Evolutionary conservation across 2,888 invertebrate species (phyloP).

Genomic region (Ormia ochracea): DNA sequence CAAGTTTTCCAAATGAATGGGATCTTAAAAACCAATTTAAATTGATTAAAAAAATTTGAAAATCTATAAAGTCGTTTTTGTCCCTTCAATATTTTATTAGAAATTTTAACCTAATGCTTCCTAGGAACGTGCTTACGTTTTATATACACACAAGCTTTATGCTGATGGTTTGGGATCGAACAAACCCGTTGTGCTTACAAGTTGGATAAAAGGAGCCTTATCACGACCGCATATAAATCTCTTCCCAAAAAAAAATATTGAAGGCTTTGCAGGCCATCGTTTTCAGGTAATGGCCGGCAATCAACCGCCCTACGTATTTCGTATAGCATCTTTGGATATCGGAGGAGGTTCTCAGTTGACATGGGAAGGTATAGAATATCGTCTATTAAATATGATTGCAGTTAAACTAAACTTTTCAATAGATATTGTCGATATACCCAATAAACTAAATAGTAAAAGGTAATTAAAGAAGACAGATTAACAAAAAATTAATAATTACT

Average conservation of each 20-base stretch:
- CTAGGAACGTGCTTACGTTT: constrained; percentile 83
- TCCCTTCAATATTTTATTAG: background rate
- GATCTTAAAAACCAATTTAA: no score
- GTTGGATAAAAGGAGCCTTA: constrained; percentile 83
- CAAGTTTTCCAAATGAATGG: no score
- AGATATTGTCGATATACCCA: constrained; percentile 81
- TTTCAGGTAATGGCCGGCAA: constrained; percentile 83
- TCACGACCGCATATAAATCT: constrained; percentile 81
- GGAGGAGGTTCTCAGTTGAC: constrained; percentile 68
- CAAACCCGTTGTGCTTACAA: constrained; percentile 82
- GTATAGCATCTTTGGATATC: constrained; percentile 70
- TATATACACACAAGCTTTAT: constrained; percentile 86
- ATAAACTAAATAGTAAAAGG: constrained; percentile 76
- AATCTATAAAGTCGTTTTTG: no score
- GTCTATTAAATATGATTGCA: constrained; percentile 81
- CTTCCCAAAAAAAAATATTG: constrained; percentile 83
- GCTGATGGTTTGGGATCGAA: constrained; percentile 86
- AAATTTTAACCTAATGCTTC: no score
- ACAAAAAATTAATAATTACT: no score
- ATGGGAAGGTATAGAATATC: constrained; percentile 86
- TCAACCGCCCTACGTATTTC: constrained; percentile 86
- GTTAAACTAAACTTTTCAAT: constrained; percentile 84
- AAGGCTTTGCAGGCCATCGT: constrained; percentile 86
- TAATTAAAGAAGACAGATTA: constrained; percentile 68
- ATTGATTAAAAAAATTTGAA: no score